Base-by-base conservation (phyloP, 2,888 invertebrate species). In the Meteorus cinctellus region DNA sequence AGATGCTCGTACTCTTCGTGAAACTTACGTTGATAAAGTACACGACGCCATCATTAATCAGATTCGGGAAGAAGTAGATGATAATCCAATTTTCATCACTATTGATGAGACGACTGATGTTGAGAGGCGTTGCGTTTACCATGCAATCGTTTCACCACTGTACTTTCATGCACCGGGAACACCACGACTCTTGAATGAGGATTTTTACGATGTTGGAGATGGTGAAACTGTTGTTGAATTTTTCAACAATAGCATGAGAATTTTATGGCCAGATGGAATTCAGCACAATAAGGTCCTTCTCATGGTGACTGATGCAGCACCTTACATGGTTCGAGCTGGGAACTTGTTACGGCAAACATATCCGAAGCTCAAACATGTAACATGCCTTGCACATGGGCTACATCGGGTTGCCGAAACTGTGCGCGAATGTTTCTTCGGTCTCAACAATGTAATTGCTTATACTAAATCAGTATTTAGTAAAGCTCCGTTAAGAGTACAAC, bases 61-160 rank as follows among this genome's bases (percentile, higher is more conserved):
- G 31, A 66, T 73, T 34, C 34, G 66, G 8, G 19, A 45, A 34
- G 73, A 73, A 55, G 51, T 66, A 34, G 67, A 27, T 27, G 59
- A 67, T n/a, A 48, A 73, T 34, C 29, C 27, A 3, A 73, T 73
- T n/a, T 41, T 51, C 31, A 14, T 66, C 8, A n/a, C 59, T 31
- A 55, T 66, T 4, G 73, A 73, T 41, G 73, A 73, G 51, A 73
- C 55, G 3, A 66, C 55, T 16, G 73, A 73, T 66, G 48, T 55
- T 6, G 1, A 34, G 14, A 19, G 45, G 29, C 51, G 68, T 3
- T 59, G n/a, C 16, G 45, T 62, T 14, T 6, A n/a, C 4, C 41
- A 60, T 45, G 31, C 65, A 27, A 60, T 74, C 19, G 24, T 74
- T 27, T 27, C 24, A 12, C 66, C 73, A 16, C 34, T 73, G 29